Base-by-base conservation (phyloP, 2,888 invertebrate genomes). In the Acanthosepion lycidas region DNA sequence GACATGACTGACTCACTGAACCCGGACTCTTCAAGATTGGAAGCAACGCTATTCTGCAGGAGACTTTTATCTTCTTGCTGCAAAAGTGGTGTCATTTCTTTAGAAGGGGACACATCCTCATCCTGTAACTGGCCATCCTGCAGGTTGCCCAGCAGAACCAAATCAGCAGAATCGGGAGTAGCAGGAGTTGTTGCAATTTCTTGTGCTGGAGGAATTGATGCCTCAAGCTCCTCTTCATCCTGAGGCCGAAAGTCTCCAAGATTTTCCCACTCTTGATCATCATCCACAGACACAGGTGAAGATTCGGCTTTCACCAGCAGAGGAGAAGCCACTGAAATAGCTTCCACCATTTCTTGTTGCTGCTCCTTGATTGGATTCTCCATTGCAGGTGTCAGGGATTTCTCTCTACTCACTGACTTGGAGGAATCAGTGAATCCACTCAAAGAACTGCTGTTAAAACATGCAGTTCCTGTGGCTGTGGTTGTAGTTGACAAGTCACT, bases 261-360 rank as follows among this genome's bases (percentile, higher is more conserved):
- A 49, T 93, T 93, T 53, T 93, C 93, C 93, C 93, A 93, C 26
- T 93, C 93, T 93, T 93, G 93, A 28, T 93, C 93, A 9, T 93
- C 93, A 6, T 93, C 93, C 6, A 93, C 51, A n/a, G 93, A 93
- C 9, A 49, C 93, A 28, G 93, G 93, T 9, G 93, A 93, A 78
- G 78, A 78, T 8, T 78, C 78, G 0, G 78, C n/a, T 78, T 78
- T n/a, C 5, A 15, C 78, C n/a, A 78, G 12, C 33, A 15, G 33
- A 3, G 78, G n/a, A n/a, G 78, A 78, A 15, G 78, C 78, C 78
- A 78, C n/a, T 15, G 78, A 33, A 78, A 78, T 6, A 3, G 78
- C n/a, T 33, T 78, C 78, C n/a, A 78, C 12, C 78, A 12, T 33
- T 53, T 53, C 51, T 93, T 93, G 93, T 2, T 15, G 93, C 6